Evolutionary conservation across 2,797 vertebrate genomes (phyloP).

Genomic region (Gymnothorax javanicus): DNA sequence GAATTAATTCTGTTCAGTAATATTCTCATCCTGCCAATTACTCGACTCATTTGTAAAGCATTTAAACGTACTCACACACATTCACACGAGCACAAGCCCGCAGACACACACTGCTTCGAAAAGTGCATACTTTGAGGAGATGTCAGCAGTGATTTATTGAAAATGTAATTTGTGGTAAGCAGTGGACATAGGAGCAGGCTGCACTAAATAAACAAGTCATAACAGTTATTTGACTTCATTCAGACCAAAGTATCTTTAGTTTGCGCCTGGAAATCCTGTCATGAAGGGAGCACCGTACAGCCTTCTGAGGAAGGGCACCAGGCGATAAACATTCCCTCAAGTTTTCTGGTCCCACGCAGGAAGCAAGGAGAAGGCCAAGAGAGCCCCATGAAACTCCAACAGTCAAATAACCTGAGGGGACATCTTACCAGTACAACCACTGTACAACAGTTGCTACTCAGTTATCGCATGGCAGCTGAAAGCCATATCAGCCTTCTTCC

Average conservation of each 20-base stretch:
- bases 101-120: constrained; percentile 6
- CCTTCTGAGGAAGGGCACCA: constrained; percentile 46
- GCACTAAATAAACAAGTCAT: constrained; percentile 43
- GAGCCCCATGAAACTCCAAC: not conserved
- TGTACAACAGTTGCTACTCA: not conserved
- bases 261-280: constrained; percentile 62
- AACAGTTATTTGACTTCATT: constrained; percentile 39
- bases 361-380: constrained; percentile 29
- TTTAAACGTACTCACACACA: not conserved
- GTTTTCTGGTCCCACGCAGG: constrained; percentile 24
- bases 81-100: not conserved
- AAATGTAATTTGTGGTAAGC: constrained; percentile 5
- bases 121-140: constrained; percentile 4
- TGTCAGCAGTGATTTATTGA: constrained; percentile 11
- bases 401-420: constrained; percentile 4
- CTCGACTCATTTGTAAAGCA: constrained; percentile 1
- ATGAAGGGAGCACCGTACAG: constrained; percentile 52
- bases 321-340: constrained; percentile 31
- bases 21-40: not conserved
- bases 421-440: not conserved
- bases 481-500: not conserved
- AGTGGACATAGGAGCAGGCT: not conserved
- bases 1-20: not conserved
- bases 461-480: not conserved
- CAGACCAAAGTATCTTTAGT: constrained; percentile 49